A percentile compares a stretch with the other conserved stretches of the same genome.
Conservation (phyloP, 2,888 invertebrate species). For the Lithophane socia region DNA sequence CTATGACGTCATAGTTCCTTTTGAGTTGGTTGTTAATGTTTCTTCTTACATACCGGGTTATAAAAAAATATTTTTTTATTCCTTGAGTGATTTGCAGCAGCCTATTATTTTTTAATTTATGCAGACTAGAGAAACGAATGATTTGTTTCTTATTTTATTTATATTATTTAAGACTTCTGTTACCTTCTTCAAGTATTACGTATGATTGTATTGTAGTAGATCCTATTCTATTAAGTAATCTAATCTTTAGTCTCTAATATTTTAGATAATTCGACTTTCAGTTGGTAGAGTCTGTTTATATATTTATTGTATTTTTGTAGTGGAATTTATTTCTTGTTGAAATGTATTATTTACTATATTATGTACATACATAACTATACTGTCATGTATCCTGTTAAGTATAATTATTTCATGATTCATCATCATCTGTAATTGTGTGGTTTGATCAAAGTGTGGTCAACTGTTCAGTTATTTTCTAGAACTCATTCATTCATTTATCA, state of each 20-base stretch:
- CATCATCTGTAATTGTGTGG: conserved; percentile 2
- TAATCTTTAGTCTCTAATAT: conserved; percentile 8
- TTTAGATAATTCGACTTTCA: conserved; percentile 7
- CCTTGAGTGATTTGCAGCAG: conserved; percentile 39
- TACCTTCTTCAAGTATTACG: conserved; percentile 33
- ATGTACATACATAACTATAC: too few species aligned
- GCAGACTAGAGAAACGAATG: not conserved
- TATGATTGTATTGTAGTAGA: conserved; percentile 23
- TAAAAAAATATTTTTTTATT: not conserved
- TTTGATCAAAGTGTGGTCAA: conserved; percentile 1
- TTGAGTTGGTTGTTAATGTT: conserved; percentile 14
- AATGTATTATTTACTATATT: conserved; percentile 20
- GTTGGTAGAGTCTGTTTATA: conserved; percentile 16
- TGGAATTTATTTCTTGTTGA: conserved; percentile 5
- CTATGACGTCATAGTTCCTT: conserved; percentile 27
- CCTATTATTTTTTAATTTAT: conserved; percentile 8
- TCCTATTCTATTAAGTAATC: not conserved
- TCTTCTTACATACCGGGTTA: not conserved
- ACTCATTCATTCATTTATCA: conserved; percentile 27
- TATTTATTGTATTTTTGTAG: conserved; percentile 26
- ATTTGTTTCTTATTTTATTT: conserved; percentile 16
- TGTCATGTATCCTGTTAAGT: not conserved
- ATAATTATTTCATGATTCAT: not conserved
- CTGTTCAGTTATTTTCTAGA: not conserved
- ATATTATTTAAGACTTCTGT: conserved; percentile 23